phyloP scores from a whole-genome alignment of 2,888 invertebrate species.

The Lasioglossum leucozonium region DNA sequence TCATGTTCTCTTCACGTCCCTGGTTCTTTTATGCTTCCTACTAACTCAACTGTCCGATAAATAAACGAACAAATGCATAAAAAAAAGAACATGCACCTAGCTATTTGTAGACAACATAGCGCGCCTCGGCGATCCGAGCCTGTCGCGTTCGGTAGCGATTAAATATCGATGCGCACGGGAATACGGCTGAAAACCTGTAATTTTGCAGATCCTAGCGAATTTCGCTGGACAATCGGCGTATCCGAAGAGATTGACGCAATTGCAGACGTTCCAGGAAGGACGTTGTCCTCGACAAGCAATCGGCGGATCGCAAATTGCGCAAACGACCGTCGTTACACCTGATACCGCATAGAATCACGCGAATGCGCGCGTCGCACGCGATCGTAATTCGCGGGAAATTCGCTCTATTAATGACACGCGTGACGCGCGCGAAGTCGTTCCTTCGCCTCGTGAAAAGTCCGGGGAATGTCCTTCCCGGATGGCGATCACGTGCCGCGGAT shows the following conservation, averaged over 20 bases:
- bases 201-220: neutral
- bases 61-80: neutral
- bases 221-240: neutral
- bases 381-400: neutral
- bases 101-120: neutral
- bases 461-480: slow-evolving; percentile 19
- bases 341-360: neutral
- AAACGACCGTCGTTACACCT: neutral
- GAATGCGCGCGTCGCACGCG: neutral
- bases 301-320: neutral
- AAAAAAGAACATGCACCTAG: neutral
- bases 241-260: neutral
- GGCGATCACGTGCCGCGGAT: slow-evolving; percentile 36
- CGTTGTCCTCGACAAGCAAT: neutral
- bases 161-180: neutral
- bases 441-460: slow-evolving; percentile 21
- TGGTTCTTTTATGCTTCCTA: too few relatives aligned
- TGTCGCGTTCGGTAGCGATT: neutral
- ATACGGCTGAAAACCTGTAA: neutral
- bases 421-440: slow-evolving; percentile 37
- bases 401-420: slow-evolving; percentile 30
- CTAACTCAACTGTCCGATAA: too few relatives aligned
- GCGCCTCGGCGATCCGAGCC: neutral
- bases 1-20: too few relatives aligned
- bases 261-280: neutral